Evolutionary conservation across 2,888 invertebrate species (phyloP).

Genomic region (Troides helena): DNA sequence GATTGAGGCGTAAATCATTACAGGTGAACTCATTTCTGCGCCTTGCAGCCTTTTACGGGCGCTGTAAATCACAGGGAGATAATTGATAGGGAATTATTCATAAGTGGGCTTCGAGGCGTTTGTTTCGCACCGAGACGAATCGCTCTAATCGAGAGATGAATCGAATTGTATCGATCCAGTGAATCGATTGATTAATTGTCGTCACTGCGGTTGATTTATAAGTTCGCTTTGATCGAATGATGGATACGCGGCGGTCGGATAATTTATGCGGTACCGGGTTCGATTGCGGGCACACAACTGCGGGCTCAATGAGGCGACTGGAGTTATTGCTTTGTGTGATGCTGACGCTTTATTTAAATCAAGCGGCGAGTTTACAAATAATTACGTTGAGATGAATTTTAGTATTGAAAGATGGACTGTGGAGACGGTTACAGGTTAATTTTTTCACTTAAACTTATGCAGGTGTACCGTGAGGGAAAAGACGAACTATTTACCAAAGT

Average conservation of each 20-base stretch:
- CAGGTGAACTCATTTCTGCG: constrained; percentile 35
- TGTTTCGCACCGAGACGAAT: constrained; percentile 62
- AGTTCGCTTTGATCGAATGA: constrained; percentile 53
- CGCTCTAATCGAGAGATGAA: constrained; percentile 64
- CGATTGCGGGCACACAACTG: constrained; percentile 16
- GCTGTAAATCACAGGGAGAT: constrained; percentile 47
- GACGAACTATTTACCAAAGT: too few species aligned
- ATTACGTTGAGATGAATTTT: too few species aligned
- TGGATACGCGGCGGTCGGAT: constrained; percentile 40
- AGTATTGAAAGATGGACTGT: too few species aligned
- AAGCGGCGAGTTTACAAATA: too few species aligned
- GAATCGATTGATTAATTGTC: constrained; percentile 69
- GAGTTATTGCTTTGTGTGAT: not conserved
- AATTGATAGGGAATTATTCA: constrained; percentile 56
- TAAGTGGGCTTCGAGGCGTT: constrained; percentile 49
- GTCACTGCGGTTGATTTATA: constrained; percentile 66
- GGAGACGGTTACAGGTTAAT: too few species aligned
- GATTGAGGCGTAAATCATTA: constrained; percentile 25
- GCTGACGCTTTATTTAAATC: too few species aligned
- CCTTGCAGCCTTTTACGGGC: constrained; percentile 34
- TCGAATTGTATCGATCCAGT: constrained; percentile 66
- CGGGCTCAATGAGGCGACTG: constrained; percentile 14
- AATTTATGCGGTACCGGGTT: constrained; percentile 26
- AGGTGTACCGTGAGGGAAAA: too few species aligned
- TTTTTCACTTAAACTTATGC: too few species aligned